These are phyloP conservation scores for Magallana angulata DNA, from an alignment of 1,140 invertebrate genomes.

Conservation along the genomic window DNA sequence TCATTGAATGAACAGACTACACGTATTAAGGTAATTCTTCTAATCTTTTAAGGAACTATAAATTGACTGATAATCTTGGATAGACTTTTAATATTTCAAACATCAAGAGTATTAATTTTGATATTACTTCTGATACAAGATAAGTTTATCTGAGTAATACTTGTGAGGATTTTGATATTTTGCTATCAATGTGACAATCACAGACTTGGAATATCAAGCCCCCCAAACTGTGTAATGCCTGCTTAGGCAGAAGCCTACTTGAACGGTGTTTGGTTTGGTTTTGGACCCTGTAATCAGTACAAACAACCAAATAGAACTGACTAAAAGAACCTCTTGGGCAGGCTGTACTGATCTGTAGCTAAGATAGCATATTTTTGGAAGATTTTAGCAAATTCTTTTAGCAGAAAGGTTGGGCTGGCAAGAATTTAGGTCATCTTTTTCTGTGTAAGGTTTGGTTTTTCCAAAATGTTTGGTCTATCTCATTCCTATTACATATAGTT, in stretches of 20 bases:
- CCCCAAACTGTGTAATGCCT: neutral
- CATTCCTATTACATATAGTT: neutral
- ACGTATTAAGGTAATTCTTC: neutral
- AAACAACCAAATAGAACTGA: constrained; percentile 24
- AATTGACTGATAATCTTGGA: neutral
- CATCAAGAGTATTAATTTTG: constrained; percentile 29
- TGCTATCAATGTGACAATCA: neutral
- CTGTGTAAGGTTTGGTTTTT: neutral
- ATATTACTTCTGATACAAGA: constrained; percentile 17
- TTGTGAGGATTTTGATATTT: neutral
- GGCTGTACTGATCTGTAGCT: neutral
- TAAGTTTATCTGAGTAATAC: constrained; percentile 2
- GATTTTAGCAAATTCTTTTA: neutral
- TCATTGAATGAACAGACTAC: too few species aligned
- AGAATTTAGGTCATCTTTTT: constrained; percentile 23
- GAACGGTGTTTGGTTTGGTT: neutral
- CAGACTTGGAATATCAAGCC: neutral
- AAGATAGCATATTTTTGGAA: neutral
- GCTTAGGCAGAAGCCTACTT: neutral
- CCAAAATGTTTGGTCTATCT: constrained; percentile 6
- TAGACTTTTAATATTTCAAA: neutral
- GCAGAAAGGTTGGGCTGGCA: constrained; percentile 19
- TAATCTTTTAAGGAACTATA: neutral
- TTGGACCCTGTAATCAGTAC: neutral
- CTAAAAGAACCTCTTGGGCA: neutral